phyloP scores from a whole-genome alignment of 2,888 invertebrate genomes.

The Rapana venosa region DNA sequence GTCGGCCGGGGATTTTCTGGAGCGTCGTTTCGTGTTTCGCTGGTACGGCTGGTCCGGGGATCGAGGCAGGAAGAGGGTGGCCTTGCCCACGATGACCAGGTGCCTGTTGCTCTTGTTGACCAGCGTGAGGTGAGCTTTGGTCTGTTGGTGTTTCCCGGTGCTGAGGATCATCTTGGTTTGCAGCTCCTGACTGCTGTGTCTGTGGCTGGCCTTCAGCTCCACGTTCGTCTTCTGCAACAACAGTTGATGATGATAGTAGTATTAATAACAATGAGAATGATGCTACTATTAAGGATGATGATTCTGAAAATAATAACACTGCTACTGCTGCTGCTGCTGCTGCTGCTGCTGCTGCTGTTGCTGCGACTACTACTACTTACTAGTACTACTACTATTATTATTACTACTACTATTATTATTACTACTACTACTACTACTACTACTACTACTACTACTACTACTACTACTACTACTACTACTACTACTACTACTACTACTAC shows the following conservation, averaged over 20 bases:
- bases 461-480: too few relatives aligned
- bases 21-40: constrained; percentile 48
- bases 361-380: too few relatives aligned
- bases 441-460: too few relatives aligned
- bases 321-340: too few relatives aligned
- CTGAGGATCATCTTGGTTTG: constrained; percentile 29
- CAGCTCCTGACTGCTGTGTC: constrained; percentile 29
- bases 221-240: not conserved
- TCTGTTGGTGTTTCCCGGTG: constrained; percentile 1
- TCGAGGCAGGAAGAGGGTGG: not conserved
- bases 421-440: too few relatives aligned
- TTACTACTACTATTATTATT: too few relatives aligned
- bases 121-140: constrained; percentile 21
- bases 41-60: constrained; percentile 1
- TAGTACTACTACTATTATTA: too few relatives aligned
- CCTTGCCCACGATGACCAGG: constrained; percentile 20
- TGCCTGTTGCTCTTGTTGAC: constrained; percentile 37
- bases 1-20: constrained; percentile 49
- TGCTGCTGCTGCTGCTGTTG: too few relatives aligned
- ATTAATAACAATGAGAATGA: too few relatives aligned
- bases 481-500: too few relatives aligned
- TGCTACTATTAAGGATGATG: too few relatives aligned
- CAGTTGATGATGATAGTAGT: not conserved
- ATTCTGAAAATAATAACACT: too few relatives aligned
- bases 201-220: constrained; percentile 35